A percentile compares a stretch with the other conserved stretches of the same genome.
Evolutionary conservation across 1,140 invertebrate species (phyloP).

Genomic region (Drosophila fuyamai): DNA sequence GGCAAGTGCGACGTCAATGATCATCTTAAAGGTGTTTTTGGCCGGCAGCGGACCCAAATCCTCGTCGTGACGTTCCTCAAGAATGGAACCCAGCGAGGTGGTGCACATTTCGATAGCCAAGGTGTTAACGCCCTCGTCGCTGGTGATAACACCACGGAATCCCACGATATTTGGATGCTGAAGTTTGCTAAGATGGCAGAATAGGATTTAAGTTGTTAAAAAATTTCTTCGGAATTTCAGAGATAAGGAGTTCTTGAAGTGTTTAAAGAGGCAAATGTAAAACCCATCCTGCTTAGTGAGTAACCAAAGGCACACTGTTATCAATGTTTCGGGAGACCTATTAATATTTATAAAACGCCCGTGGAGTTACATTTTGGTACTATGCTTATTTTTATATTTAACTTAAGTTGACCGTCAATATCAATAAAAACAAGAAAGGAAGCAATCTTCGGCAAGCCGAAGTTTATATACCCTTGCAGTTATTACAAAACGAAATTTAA

Average conservation of each 20-base stretch:
- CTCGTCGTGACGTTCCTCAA: slow-evolving; percentile 89
- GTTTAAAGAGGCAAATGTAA: slow-evolving; percentile 1
- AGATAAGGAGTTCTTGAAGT: not conserved
- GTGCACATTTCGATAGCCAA: slow-evolving; percentile 90
- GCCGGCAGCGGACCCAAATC: slow-evolving; percentile 87
- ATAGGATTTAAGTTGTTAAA: not conserved
- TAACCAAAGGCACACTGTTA: not conserved
- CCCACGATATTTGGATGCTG: slow-evolving; percentile 94
- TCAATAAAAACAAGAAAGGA: too few relatives aligned
- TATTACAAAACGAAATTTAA: too few relatives aligned
- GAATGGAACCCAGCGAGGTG: slow-evolving; percentile 89
- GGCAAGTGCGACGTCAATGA: slow-evolving; percentile 89
- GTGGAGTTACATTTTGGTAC: too few relatives aligned
- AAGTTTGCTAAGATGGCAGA: slow-evolving; percentile 87
- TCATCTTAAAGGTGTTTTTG: slow-evolving; percentile 87
- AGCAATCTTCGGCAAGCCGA: too few relatives aligned
- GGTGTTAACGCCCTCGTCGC: slow-evolving; percentile 87
- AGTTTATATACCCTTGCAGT: too few relatives aligned
- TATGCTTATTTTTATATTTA: too few relatives aligned
- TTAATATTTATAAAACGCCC: too few relatives aligned
- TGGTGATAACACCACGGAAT: slow-evolving; percentile 89
- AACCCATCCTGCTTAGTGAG: not conserved
- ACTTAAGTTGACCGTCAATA: too few relatives aligned
- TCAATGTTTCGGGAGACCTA: not conserved
- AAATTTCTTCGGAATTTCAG: not conserved